Conservation (phyloP, 2,113 vertebrate genomes). For the Aspiorhynchus laticeps region DNA sequence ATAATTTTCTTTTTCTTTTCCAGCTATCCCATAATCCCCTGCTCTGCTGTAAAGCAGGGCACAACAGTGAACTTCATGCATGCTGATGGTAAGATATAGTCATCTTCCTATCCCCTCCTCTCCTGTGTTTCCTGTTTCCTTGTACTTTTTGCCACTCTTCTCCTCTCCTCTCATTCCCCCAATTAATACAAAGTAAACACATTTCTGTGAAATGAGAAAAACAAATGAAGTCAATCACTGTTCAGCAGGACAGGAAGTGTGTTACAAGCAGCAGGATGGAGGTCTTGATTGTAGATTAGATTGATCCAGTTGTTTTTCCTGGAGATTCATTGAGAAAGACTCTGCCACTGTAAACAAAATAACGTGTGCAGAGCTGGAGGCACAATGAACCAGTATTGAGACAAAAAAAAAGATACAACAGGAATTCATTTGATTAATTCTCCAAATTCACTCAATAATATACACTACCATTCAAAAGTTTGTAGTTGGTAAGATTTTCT, state of each 20-base stretch:
- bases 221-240: not conserved
- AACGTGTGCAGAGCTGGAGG: slow-evolving; percentile 27
- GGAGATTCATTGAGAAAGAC: slow-evolving; percentile 55
- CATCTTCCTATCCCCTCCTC: not conserved
- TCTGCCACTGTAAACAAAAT: slow-evolving; percentile 29
- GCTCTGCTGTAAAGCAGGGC: slow-evolving; percentile 23
- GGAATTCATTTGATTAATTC: not conserved
- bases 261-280: slow-evolving; percentile 64
- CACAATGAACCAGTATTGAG: not conserved
- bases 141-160: not conserved
- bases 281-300: slow-evolving; percentile 72
- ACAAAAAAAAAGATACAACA: not conserved
- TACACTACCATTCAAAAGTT: not conserved
- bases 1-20: slow-evolving; percentile 5
- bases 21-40: slow-evolving; percentile 22
- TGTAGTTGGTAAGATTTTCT: not conserved
- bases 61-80: not conserved
- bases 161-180: not conserved
- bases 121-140: not conserved
- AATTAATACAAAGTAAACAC: slow-evolving; percentile 28
- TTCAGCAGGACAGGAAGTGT: slow-evolving; percentile 39
- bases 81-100: slow-evolving; percentile 47
- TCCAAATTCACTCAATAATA: not conserved
- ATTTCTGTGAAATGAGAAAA: not conserved
- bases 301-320: slow-evolving; percentile 66